phyloP scores from a whole-genome alignment of 92 coral and sea anemone species.

The Desmophyllum pertusum region DNA sequence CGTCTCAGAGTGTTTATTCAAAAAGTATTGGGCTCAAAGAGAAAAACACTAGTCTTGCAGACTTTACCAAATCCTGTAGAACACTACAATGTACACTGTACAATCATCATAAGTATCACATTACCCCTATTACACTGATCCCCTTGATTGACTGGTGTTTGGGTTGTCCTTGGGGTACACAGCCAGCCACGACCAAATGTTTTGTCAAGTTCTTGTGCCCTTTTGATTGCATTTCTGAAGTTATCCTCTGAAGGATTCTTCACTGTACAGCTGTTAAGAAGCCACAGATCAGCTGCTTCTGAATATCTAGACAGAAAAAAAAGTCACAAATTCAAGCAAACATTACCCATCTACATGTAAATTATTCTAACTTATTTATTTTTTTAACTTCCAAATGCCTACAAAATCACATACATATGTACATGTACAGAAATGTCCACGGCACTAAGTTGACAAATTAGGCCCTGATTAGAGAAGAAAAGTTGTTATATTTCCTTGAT shows the following conservation, averaged over 20 bases:
- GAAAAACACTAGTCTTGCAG: no score
- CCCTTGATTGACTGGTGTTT: constrained; percentile 90
- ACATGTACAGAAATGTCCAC: no score
- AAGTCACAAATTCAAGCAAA: not conserved
- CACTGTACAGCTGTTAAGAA: constrained; percentile 94
- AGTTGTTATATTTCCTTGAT: no score
- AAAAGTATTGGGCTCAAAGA: no score
- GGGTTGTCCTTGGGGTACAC: constrained; percentile 99
- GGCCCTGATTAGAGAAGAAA: no score
- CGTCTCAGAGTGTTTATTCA: no score
- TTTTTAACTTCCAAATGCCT: not conserved
- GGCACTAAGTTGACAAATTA: no score
- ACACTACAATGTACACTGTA: not conserved
- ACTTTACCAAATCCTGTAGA: no score
- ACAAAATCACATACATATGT: no score
- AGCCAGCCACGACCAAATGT: constrained; percentile 92
- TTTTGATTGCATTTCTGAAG: constrained; percentile 90
- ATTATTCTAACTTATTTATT: not conserved
- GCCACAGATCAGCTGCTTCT: constrained; percentile 91
- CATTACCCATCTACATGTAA: not conserved
- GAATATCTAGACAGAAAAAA: constrained; percentile 60
- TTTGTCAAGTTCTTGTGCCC: constrained; percentile 83
- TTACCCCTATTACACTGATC: constrained; percentile 95
- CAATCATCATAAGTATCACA: no score
- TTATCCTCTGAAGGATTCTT: constrained; percentile 97